These are phyloP conservation scores for Brachyhypopomus gauderio DNA, from an alignment of 2,113 vertebrate genomes.

Conservation along the genomic window DNA sequence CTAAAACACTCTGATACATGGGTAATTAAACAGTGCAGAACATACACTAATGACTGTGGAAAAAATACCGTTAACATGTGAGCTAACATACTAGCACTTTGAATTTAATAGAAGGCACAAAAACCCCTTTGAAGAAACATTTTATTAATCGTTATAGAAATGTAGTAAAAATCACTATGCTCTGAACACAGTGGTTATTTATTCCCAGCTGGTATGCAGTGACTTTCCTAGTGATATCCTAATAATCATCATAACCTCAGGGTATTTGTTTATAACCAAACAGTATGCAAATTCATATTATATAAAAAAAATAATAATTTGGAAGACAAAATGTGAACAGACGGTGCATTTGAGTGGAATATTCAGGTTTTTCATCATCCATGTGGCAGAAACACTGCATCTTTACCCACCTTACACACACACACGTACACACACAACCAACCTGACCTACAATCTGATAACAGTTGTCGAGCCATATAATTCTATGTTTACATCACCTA, in stretches of 20 bases:
- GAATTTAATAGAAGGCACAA: too few species aligned
- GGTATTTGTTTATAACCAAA: not conserved
- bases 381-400: slow-evolving; percentile 36
- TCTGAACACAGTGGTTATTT: too few species aligned
- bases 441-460: not conserved
- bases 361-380: not conserved
- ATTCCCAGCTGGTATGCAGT: too few species aligned
- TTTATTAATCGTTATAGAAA: too few species aligned
- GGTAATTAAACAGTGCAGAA: too few species aligned
- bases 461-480: not conserved
- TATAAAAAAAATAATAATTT: not conserved
- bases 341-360: not conserved
- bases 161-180: too few species aligned
- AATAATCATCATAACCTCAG: slow-evolving; percentile 1
- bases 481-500: slow-evolving; percentile 24
- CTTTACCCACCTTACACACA: not conserved
- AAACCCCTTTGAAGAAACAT: too few species aligned
- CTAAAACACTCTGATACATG: too few species aligned
- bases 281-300: not conserved
- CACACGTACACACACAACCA: slow-evolving; percentile 8
- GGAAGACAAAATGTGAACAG: not conserved
- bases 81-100: too few species aligned
- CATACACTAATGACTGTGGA: too few species aligned
- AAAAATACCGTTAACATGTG: too few species aligned
- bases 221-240: too few species aligned